phyloP scores from a whole-genome alignment of 1,140 invertebrate genomes.

The Cherax destructor region DNA sequence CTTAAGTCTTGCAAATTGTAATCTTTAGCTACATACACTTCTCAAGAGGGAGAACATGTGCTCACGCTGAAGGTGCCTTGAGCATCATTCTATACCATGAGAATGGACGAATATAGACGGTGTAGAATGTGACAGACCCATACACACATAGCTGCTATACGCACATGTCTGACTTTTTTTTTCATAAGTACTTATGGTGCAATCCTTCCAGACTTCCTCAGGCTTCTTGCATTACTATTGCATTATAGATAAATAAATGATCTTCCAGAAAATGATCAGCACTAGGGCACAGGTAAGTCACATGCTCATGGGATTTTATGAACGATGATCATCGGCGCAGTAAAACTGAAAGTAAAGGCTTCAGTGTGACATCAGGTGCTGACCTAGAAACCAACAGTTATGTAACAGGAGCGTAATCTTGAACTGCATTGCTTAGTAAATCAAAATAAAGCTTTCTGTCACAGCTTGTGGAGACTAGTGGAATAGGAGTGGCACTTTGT shows the following conservation, averaged over 20 bases:
- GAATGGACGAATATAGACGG: neutral
- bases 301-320: neutral
- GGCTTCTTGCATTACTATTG: neutral
- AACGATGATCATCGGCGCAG: conserved; percentile 1
- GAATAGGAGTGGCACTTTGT: no score
- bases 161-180: neutral
- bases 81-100: neutral
- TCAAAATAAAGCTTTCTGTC: neutral
- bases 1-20: neutral
- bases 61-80: neutral
- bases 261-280: no score
- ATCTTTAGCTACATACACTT: neutral
- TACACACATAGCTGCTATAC: conserved; percentile 8
- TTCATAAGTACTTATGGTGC: neutral
- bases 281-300: neutral
- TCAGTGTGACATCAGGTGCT: conserved; percentile 27
- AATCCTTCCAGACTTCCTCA: neutral
- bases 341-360: conserved; percentile 42
- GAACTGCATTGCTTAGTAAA: neutral
- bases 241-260: no score
- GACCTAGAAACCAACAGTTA: conserved; percentile 37
- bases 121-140: neutral
- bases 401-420: conserved; percentile 37
- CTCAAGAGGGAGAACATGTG: neutral
- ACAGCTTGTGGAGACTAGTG: neutral